Evolutionary conservation across 2,797 vertebrate genomes (phyloP), one percentile per base, ranked within the genome.

Genomic region (Margarornis squamiger): DNA sequence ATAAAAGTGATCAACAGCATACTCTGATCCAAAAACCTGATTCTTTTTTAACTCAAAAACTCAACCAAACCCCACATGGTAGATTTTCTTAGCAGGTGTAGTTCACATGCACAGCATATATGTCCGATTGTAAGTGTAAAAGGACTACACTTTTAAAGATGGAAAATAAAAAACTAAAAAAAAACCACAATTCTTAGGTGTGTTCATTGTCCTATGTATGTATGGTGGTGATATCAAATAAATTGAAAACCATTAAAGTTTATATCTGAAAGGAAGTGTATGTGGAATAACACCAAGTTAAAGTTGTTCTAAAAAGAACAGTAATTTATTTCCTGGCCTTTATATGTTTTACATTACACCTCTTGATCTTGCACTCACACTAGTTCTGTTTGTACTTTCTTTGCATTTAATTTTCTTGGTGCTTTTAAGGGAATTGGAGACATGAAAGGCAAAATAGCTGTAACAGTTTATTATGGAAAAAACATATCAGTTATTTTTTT

Each of bases 401-500:
- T 73, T 54, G 7, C 8, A 26, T 34, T 86, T 72, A 13, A 46
- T 78, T 72, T 78, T 43, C 38, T 57, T 49, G 6, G 6, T 65
- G 9, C 39, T 94, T 91, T 81, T 68, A 62, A 58, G 22, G 29
- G 27, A 83, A 51, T 6, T 76, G 21, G 22, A 71, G 7, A 3
- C 12, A 34, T 36, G 54, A 80, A 93, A 88, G 27, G 8, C 75
- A 34, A 88, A 95, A 91, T 12, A 77, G 15, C 7, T 92, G 10
- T 46, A 57, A 63, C 24, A 77, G 27, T 57, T 86, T 85, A 34
- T 68, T 57, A 48, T 17, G 32, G 32, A 65, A 80, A 19, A 63
- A 80, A 71, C 2, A 8, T 24, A 9, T 5, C 11, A 57, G 39
- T 21, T 59, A 24, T 43, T 81, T 90, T 91, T 86, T 81, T 72